Conservation (phyloP, 2,888 invertebrate species). For the Melikaiella ostensackeni region DNA sequence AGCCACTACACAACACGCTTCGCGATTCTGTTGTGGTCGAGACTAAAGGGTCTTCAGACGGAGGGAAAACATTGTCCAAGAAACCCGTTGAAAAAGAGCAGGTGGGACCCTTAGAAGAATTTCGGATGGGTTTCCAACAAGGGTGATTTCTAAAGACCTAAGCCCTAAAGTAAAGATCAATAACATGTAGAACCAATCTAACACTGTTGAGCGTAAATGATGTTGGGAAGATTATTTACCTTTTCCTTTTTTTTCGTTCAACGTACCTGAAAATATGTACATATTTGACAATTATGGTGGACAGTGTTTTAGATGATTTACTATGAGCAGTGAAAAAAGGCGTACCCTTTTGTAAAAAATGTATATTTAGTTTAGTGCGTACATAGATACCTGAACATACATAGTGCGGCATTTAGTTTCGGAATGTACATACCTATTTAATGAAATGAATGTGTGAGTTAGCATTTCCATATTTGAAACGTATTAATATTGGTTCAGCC, state of each 20-base stretch:
- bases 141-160: background rate
- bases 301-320: no score
- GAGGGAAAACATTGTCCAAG: constrained; percentile 8
- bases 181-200: background rate
- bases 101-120: background rate
- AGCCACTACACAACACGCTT: constrained; percentile 28
- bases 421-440: background rate
- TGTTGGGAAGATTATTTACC: background rate
- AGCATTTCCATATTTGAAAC: constrained; percentile 1
- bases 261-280: background rate
- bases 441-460: background rate
- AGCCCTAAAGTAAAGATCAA: background rate
- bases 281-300: background rate
- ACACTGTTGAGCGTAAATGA: background rate
- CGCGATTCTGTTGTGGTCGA: background rate
- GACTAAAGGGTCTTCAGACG: constrained; percentile 18
- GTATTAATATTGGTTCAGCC: constrained; percentile 5
- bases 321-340: no score
- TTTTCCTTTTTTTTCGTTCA: background rate
- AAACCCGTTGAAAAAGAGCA: constrained; percentile 10
- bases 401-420: no score
- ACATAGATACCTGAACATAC: background rate
- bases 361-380: background rate
- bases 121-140: background rate
- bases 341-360: background rate